Evolutionary conservation across 2,888 invertebrate species (phyloP).

Genomic region (Strigamia transsilvanica): DNA sequence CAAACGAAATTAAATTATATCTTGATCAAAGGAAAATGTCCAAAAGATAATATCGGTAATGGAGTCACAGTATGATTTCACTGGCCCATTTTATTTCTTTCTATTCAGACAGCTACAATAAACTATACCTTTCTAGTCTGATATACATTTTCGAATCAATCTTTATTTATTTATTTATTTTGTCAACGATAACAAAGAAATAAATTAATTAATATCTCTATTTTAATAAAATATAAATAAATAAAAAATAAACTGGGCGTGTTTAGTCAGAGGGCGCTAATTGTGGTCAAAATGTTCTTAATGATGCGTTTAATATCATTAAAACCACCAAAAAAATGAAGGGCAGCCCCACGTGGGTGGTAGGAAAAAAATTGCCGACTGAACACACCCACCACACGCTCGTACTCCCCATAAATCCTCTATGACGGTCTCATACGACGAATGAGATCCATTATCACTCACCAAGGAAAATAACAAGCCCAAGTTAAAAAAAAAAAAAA

Average conservation of each 20-base stretch:
- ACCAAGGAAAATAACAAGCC: constrained; percentile 27
- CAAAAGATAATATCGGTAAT: constrained; percentile 20
- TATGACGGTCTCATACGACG: constrained; percentile 29
- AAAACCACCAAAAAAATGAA: constrained; percentile 41
- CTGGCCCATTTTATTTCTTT: constrained; percentile 7
- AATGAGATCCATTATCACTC: constrained; percentile 42
- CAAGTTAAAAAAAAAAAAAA: neutral
- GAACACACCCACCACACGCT: constrained; percentile 38
- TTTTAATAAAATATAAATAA: neutral
- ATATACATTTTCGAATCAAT: neutral
- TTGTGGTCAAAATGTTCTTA: constrained; percentile 44
- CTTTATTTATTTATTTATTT: neutral
- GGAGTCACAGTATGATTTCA: constrained; percentile 13
- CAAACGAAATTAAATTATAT: constrained; percentile 7
- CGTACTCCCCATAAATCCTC: constrained; percentile 42
- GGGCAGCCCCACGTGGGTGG: constrained; percentile 44
- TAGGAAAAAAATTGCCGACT: constrained; percentile 23
- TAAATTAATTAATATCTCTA: neutral
- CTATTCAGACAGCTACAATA: constrained; percentile 17
- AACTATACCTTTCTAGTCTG: neutral
- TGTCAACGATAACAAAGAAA: neutral
- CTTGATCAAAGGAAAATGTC: neutral
- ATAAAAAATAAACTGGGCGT: constrained; percentile 21
- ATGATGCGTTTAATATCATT: constrained; percentile 39
- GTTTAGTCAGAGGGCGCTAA: constrained; percentile 12